Evolutionary conservation across 2,888 invertebrate genomes (phyloP), one percentile per base, ranked within the genome.

Genomic region (Aporophyla nigra): DNA sequence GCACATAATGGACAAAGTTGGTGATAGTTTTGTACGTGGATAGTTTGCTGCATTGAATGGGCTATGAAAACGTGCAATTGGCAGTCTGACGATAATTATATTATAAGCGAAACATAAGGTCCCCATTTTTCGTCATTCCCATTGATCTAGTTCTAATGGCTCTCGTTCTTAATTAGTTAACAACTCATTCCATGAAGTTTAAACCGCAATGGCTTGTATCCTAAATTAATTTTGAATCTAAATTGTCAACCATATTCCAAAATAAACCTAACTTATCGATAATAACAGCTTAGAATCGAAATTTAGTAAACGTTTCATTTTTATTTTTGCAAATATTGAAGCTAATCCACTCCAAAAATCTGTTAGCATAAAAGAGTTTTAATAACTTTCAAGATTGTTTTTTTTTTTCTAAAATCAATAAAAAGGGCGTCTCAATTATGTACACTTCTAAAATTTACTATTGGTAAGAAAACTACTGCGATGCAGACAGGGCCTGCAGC

Each of bases 1-100:
- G 77, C 49, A 76, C 16, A 67, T 65, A 65, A 74, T 82, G 62
- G 78, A 5, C 27, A 2, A 76, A 40, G 6, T 24, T 66, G 61
- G 82, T 24, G 40, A 74, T n/a, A 59, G 7, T 63, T 65, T 72
- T 0, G 0, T 54, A 7, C 16, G n/a, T 40, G 1, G 33, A 40
- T 54, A 65, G 65, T 73, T 81, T 27, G 6, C 27, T 76, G 80
- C 56, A 46, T 14, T 0, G 0, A 73, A 65, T 56, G 46, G 53
- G 53, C 16, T 33, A 59, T 33, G 9, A 1, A 40, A 27, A 21
- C 5, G 19, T 14, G 1, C n/a, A 43, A 59, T 43, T 61, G n/a
- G 33, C 0, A 54, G 9, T 33, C 5, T 59, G 9, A 40, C 1
- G 10, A 46, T 40, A 51, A 3, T 9, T 10, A 21, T 14, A 33